phyloP scores from a whole-genome alignment of 2,888 invertebrate species.

The Xestia c-nigrum region DNA sequence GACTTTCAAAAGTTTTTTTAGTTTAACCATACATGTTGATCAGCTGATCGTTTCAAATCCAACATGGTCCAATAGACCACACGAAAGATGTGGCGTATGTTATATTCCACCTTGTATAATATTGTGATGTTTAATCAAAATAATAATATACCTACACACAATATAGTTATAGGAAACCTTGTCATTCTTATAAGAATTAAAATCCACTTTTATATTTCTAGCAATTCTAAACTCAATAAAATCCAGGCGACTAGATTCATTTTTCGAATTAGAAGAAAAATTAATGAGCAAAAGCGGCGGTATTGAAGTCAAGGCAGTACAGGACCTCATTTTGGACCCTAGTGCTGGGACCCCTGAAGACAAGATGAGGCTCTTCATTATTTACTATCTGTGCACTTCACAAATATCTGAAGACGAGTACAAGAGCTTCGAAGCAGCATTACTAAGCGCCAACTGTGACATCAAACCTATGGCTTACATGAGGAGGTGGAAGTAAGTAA shows the following conservation, averaged over 20 bases:
- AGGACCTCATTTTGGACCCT: conserved; percentile 96
- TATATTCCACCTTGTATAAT: not conserved
- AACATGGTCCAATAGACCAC: no score
- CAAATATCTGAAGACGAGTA: conserved; percentile 95
- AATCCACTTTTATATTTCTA: conserved; percentile 66
- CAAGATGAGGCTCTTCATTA: conserved; percentile 97
- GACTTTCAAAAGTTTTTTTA: no score
- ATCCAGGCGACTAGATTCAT: conserved; percentile 97
- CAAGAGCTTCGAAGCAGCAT: conserved; percentile 95
- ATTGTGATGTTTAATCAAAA: not conserved
- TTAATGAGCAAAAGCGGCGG: conserved; percentile 96
- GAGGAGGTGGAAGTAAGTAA: conserved; percentile 96
- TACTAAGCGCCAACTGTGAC: conserved; percentile 96
- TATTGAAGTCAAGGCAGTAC: conserved; percentile 94
- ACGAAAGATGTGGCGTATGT: no score
- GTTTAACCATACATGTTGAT: no score
- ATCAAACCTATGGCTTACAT: conserved; percentile 96
- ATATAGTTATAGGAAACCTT: no score
- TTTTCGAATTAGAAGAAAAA: conserved; percentile 99
- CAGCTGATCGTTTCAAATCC: no score
- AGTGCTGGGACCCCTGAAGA: conserved; percentile 97
- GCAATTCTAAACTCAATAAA: conserved; percentile 96
- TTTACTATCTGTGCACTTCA: conserved; percentile 96
- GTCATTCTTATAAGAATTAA: not conserved
- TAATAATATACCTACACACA: no score